Evolutionary conservation across 2,113 vertebrate species (phyloP).

Genomic region (Sapayoa aenigma): DNA sequence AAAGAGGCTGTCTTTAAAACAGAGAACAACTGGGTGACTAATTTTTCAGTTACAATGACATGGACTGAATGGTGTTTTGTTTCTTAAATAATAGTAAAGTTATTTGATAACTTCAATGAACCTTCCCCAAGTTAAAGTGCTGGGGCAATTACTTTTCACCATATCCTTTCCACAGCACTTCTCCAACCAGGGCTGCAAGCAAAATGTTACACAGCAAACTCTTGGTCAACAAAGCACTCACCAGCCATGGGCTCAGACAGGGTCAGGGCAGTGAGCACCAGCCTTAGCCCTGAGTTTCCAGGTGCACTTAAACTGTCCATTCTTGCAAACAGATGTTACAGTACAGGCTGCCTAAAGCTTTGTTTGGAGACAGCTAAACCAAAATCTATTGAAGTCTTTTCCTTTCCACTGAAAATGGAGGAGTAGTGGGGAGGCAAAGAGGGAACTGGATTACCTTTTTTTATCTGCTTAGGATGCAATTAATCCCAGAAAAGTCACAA

Average conservation of each 20-base stretch:
- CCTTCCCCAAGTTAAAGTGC: neutral
- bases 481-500: neutral
- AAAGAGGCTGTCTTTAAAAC: neutral
- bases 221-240: neutral
- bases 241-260: rapidly evolving
- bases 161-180: neutral
- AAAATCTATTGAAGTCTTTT: neutral
- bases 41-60: neutral
- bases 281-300: neutral
- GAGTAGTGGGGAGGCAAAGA: neutral
- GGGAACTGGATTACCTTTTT: neutral
- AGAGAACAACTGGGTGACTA: neutral
- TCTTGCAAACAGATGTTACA: neutral
- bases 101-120: neutral
- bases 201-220: neutral
- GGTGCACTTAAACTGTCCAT: neutral
- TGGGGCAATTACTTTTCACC: neutral
- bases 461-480: neutral
- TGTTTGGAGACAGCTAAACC: neutral
- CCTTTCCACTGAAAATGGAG: neutral
- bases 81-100: neutral
- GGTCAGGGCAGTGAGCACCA: neutral
- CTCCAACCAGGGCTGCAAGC: neutral
- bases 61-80: neutral
- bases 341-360: neutral